Percentiles rank a stretch among this genome's conserved stretches.
Evolutionary conservation across 2,797 vertebrate species (phyloP).

Genomic region (Rhinogobio ventralis): DNA sequence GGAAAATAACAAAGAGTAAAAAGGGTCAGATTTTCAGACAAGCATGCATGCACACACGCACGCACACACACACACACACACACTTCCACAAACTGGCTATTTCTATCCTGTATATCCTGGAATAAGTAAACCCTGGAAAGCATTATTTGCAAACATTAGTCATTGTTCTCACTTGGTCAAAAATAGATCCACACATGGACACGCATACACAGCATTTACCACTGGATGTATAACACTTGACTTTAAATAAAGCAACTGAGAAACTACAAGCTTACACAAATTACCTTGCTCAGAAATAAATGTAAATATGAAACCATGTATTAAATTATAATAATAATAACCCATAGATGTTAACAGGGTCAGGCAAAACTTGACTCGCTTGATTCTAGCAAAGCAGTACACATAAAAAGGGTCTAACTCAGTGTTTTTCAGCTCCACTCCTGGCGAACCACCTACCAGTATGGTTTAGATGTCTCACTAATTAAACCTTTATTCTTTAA

Average conservation of each 20-base stretch:
- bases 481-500: background rate
- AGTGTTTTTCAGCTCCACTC: background rate
- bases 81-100: conserved; percentile 2
- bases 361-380: background rate
- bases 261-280: background rate
- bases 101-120: background rate
- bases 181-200: background rate
- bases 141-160: background rate
- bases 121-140: conserved; percentile 8
- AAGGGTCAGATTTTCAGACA: background rate
- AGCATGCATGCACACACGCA: too few species aligned
- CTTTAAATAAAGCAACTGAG: background rate
- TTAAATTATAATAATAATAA: background rate
- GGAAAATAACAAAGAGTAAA: background rate
- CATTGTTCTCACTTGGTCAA: background rate
- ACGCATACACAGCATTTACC: background rate
- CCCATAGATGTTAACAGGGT: background rate
- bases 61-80: background rate
- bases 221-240: background rate
- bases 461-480: background rate
- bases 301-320: background rate
- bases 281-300: background rate
- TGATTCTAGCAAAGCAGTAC: too few species aligned
- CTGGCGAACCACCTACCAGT: background rate
- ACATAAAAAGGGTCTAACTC: background rate